A percentile compares a stretch with the other conserved stretches of the same genome.
Conservation (phyloP, 2,113 vertebrate genomes). For the Seriola dumerili region DNA sequence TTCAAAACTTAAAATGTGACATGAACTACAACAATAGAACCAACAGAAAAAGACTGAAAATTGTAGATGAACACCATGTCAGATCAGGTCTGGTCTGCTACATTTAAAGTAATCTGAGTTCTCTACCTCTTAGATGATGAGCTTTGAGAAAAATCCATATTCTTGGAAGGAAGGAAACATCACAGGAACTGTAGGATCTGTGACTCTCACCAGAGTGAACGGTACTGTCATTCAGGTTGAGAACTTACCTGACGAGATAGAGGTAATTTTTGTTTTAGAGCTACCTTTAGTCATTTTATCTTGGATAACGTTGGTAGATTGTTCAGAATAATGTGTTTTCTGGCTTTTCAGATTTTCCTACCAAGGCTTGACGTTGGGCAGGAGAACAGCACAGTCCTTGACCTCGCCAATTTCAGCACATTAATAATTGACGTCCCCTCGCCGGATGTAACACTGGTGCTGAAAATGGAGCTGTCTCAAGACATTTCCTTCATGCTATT, state of each 20-base stretch:
- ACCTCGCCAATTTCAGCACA: conserved; percentile 86
- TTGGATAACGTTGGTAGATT: neutral
- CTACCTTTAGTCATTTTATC: neutral
- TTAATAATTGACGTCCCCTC: conserved; percentile 89
- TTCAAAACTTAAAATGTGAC: neutral
- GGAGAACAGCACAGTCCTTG: conserved; percentile 85
- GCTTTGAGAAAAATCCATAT: conserved; percentile 91
- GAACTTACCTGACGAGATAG: conserved; percentile 89
- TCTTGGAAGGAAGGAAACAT: conserved; percentile 82
- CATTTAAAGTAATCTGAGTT: neutral
- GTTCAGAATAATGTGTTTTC: conserved; percentile 6
- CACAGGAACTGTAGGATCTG: conserved; percentile 88
- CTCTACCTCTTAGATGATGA: conserved; percentile 89
- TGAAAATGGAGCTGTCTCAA: conserved; percentile 88
- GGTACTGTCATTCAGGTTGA: conserved; percentile 87
- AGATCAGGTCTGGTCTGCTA: neutral
- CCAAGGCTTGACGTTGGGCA: conserved; percentile 80
- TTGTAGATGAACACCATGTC: neutral
- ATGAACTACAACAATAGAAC: too few species aligned
- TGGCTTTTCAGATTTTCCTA: conserved; percentile 87
- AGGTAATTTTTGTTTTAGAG: conserved; percentile 82
- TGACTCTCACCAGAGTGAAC: conserved; percentile 87
- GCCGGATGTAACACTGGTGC: conserved; percentile 86
- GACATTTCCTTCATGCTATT: conserved; percentile 86
- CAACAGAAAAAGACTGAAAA: too few species aligned